These are phyloP conservation scores for Anthopleura sola DNA, from an alignment of 64 coral and sea anemone species.

Conservation along the genomic window DNA sequence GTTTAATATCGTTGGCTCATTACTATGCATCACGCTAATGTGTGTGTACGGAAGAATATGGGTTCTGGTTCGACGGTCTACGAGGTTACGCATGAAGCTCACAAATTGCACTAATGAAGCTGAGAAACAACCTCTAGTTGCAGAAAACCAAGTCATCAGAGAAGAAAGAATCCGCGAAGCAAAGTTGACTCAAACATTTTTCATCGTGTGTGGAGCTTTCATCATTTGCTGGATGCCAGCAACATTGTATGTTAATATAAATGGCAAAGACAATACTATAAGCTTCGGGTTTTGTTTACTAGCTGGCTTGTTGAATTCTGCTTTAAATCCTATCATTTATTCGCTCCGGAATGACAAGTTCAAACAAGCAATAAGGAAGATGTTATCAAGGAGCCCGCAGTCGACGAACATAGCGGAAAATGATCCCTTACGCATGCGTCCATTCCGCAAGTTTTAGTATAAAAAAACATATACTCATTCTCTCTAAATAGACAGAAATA, in stretches of 20 bases:
- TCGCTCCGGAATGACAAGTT: neutral
- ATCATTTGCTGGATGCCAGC: neutral
- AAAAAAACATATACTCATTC: no score
- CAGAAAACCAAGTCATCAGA: neutral
- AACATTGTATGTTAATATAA: neutral
- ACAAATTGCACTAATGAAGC: neutral
- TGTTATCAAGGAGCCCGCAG: neutral
- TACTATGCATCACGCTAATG: neutral
- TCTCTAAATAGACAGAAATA: no score
- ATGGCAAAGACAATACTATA: neutral
- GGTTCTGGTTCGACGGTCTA: neutral
- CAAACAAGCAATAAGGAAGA: neutral
- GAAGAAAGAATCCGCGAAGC: neutral
- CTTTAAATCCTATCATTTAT: slow-evolving; percentile 6
- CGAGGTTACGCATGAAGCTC: neutral
- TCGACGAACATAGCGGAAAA: no score
- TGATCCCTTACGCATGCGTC: no score
- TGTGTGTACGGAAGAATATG: neutral
- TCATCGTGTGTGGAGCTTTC: neutral
- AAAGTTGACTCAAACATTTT: neutral
- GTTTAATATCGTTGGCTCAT: neutral
- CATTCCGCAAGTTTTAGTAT: no score
- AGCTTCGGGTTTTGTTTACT: neutral
- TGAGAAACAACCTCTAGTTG: neutral
- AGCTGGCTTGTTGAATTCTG: neutral